Base-by-base conservation (phyloP, 2,888 invertebrate genomes). In the Clistopyga incitator region DNA sequence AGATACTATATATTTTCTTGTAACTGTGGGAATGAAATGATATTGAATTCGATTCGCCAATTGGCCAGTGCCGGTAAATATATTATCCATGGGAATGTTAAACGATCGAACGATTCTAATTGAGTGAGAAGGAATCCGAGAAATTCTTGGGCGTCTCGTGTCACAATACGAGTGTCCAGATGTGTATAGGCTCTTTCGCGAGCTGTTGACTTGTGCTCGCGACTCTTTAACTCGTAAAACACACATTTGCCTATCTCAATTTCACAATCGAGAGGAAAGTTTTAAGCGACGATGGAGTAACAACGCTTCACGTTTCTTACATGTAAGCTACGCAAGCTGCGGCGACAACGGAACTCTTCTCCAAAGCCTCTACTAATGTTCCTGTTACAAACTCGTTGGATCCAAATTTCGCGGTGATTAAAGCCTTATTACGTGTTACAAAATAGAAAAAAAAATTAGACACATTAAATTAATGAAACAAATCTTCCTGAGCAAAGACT, bases 211-310 rank as follows among this genome's bases (percentile, higher is more conserved):
- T 79, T 59, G 67, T 25, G 23, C 75, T 64, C 64, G 20, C 23
- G 50, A 61, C 23, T 20, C 6, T 82, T 76, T 52, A 72, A 83
- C 82, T 79, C 82, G 71, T 79, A 42, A 67, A 79, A 59, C 70
- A 78, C 74, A 78, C 78, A 82, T 82, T 78, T 78, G 70, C 78
- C 54, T 75, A 65, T 65, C 38, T 65, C 25, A 76, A 82, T 79
- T 79, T 78, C 82, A 71, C 78, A 82, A 82, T 75, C 74, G 70
- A 56, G 75, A 71, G 78, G 54, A 56, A 65, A 82, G 70, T 76
- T 61, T 72, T n/a, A 61, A 34, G 38, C 61, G 18, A 61, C 42
- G 65, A 67, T 47, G 65, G 77, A 45, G 45, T 38, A 61, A 15
- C 56, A 59, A 71, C 71, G 65, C 71, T 65, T 70, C 54, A 59